A percentile compares a stretch with the other conserved stretches of the same genome.
phyloP scores from a whole-genome alignment of 2,113 vertebrate species.

The Toxotes jaculatrix region DNA sequence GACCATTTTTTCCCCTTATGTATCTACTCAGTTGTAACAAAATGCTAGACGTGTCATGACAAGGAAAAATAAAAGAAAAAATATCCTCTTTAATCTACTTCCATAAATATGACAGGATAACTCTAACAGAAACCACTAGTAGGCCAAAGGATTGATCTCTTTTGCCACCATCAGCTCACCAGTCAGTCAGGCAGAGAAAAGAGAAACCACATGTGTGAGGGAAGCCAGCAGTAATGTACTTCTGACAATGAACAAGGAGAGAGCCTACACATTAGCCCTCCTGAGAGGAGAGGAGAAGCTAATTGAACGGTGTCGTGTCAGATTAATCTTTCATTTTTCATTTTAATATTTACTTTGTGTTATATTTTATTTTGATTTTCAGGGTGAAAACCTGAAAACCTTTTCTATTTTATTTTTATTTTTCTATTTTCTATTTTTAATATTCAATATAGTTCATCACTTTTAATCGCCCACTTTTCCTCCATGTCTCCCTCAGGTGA shows the following conservation, averaged over 20 bases:
- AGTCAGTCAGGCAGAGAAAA: slow-evolving; percentile 73
- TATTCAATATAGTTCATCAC: slow-evolving; percentile 1
- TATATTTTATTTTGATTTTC: slow-evolving; percentile 11
- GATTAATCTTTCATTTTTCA: not conserved
- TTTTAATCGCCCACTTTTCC: slow-evolving; percentile 11
- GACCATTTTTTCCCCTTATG: not conserved
- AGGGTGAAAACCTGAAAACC: not conserved
- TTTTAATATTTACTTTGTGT: not conserved
- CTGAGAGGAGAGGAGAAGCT: slow-evolving; percentile 28
- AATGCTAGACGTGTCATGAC: not conserved
- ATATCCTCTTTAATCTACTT: slow-evolving; percentile 15
- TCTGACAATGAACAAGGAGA: slow-evolving; percentile 72
- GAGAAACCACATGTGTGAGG: slow-evolving; percentile 79
- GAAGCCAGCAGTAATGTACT: slow-evolving; percentile 75
- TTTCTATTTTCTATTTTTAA: not conserved
- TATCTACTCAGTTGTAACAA: not conserved
- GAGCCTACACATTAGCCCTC: slow-evolving; percentile 47
- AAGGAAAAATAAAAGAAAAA: not conserved
- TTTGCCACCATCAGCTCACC: slow-evolving; percentile 39
- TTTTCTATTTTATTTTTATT: not conserved
- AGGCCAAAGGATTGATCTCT: slow-evolving; percentile 23
- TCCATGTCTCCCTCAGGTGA: slow-evolving; percentile 86
- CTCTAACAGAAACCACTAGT: slow-evolving; percentile 22
- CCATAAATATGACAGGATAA: slow-evolving; percentile 33
- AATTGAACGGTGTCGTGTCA: not conserved